A percentile compares a stretch with the other conserved stretches of the same genome.
Evolutionary conservation across 1,140 invertebrate genomes (phyloP).

Genomic region (Melitaea cinxia): DNA sequence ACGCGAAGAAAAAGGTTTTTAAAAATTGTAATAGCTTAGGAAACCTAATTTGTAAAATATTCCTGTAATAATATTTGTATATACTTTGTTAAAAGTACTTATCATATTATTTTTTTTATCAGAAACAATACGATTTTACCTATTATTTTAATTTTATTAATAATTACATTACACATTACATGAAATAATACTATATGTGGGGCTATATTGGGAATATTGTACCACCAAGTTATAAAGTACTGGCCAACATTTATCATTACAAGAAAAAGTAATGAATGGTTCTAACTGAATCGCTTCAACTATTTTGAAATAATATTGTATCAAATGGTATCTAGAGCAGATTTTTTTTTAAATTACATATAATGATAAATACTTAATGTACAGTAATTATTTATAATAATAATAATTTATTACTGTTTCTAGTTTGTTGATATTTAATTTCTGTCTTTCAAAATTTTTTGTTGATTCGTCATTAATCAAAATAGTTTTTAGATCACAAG

Average conservation of each 20-base stretch:
- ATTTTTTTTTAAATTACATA: not conserved
- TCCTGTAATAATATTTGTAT: too few relatives aligned
- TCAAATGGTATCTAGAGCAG: not conserved
- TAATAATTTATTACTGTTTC: too few relatives aligned
- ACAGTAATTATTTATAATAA: too few relatives aligned
- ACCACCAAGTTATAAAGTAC: constrained; percentile 20
- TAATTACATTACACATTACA: constrained; percentile 19
- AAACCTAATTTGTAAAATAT: too few relatives aligned
- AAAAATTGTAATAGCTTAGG: too few relatives aligned
- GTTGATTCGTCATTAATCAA: too few relatives aligned
- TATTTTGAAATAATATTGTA: not conserved
- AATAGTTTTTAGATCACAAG: too few relatives aligned
- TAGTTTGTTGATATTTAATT: too few relatives aligned
- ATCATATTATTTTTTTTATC: constrained; percentile 37
- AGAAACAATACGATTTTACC: constrained; percentile 2
- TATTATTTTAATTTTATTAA: not conserved
- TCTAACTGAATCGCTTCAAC: not conserved
- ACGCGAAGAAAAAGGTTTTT: too few relatives aligned
- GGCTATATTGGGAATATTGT: constrained; percentile 22
- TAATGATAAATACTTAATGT: too few relatives aligned
- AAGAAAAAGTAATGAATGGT: not conserved
- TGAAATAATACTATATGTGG: constrained; percentile 27
- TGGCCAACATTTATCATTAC: constrained; percentile 8
- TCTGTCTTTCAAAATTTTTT: too few relatives aligned
- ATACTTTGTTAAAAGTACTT: constrained; percentile 42